Percentiles rank a stretch among this genome's conserved stretches.
These are phyloP conservation scores for Ophioderma brevispina DNA, from an alignment of 35 echinoderm and acorn worm species.

Conservation along the genomic window DNA sequence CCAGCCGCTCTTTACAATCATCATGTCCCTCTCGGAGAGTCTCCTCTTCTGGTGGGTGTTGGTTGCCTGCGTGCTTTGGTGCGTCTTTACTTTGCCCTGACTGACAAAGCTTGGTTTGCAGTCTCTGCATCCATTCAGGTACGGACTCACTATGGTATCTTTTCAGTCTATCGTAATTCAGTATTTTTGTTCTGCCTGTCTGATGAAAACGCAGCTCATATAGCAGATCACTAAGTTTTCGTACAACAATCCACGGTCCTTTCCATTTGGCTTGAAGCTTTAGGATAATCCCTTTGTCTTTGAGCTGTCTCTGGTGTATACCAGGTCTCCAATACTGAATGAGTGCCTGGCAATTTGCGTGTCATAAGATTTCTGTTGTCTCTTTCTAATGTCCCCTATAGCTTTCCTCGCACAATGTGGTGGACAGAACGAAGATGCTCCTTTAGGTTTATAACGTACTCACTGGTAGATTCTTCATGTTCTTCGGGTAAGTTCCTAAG, in stretches of 20 bases:
- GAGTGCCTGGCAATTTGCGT: background rate
- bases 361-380: constrained; percentile 17
- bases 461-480: background rate
- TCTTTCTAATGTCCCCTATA: background rate
- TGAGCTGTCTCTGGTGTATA: background rate
- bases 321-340: background rate
- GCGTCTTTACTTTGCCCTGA: too few relatives aligned
- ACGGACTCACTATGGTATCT: background rate
- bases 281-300: background rate
- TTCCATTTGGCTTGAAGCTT: constrained; percentile 18
- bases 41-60: too few relatives aligned
- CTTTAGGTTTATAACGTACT: background rate
- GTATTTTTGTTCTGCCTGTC: background rate
- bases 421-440: background rate
- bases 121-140: background rate
- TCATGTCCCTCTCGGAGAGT: too few relatives aligned
- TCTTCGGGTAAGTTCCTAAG: background rate
- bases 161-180: constrained; percentile 24
- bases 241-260: background rate
- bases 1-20: too few relatives aligned
- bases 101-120: too few relatives aligned
- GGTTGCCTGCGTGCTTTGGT: too few relatives aligned
- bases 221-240: constrained; percentile 32
- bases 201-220: background rate
- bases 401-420: background rate